Conservation (phyloP, 2,888 invertebrate genomes). For the Agonopterix arenella region DNA sequence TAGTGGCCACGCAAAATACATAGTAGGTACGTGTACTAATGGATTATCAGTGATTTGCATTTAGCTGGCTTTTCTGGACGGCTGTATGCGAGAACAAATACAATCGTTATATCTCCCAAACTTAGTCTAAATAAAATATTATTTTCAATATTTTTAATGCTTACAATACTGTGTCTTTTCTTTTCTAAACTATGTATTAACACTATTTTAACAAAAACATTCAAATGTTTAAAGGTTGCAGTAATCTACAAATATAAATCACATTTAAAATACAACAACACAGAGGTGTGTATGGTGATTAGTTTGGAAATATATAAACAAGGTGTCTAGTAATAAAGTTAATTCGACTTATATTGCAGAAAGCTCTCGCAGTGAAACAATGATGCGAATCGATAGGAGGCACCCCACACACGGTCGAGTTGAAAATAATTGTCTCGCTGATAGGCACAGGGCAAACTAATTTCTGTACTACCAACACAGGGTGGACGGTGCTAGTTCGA, state of each 20-base stretch:
- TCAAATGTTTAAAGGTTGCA: background rate
- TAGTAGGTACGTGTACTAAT: slow-evolving; percentile 46
- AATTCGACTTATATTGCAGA: slow-evolving; percentile 20
- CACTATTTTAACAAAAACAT: background rate
- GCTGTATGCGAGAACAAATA: slow-evolving; percentile 26
- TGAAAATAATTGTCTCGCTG: slow-evolving; percentile 69
- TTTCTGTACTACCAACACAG: slow-evolving; percentile 18
- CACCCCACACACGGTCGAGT: slow-evolving; percentile 49
- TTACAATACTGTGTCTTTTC: background rate
- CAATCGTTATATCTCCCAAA: background rate
- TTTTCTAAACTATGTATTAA: background rate
- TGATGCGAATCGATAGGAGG: slow-evolving; percentile 50
- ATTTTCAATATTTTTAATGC: background rate
- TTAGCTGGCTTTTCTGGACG: slow-evolving; percentile 55
- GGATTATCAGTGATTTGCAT: slow-evolving; percentile 76
- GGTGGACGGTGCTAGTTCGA: too few species aligned
- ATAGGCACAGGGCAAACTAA: slow-evolving; percentile 53
- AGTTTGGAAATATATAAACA: background rate
- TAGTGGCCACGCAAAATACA: slow-evolving; percentile 5
- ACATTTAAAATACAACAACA: background rate
- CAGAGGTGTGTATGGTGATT: background rate
- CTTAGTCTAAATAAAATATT: background rate
- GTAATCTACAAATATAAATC: background rate
- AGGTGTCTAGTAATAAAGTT: background rate
- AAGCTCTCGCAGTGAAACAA: slow-evolving; percentile 31